Evolutionary conservation across 1,140 invertebrate species (phyloP).

Genomic region (Diachasmimorpha longicaudata): DNA sequence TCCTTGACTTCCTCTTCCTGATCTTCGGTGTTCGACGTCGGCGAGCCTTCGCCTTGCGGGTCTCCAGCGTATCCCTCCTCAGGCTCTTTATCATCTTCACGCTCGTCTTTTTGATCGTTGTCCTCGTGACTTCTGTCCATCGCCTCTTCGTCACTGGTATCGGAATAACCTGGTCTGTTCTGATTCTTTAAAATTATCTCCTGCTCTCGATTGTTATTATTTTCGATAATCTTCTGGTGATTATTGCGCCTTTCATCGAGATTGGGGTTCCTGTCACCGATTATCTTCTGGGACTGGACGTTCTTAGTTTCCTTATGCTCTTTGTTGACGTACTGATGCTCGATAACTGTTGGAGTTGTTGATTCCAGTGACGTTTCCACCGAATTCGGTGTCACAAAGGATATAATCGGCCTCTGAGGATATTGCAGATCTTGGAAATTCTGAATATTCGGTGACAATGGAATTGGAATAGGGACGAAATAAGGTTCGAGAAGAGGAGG

Average conservation of each 20-base stretch:
- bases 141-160: neutral
- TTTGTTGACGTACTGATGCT: neutral
- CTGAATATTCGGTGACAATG: conserved; percentile 38
- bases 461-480: conserved; percentile 42
- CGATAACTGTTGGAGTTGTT: neutral
- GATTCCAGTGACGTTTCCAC: neutral
- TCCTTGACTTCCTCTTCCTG: neutral
- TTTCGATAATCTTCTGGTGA: neutral
- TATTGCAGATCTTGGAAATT: conserved; percentile 31
- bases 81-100: conserved; percentile 26
- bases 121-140: neutral
- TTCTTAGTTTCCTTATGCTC: conserved; percentile 11
- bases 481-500: conserved; percentile 32
- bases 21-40: neutral
- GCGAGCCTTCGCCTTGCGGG: conserved; percentile 2
- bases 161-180: neutral
- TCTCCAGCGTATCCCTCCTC: conserved; percentile 21
- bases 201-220: neutral
- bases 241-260: neutral
- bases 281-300: neutral
- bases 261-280: conserved; percentile 7
- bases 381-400: neutral
- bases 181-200: conserved; percentile 8
- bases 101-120: conserved; percentile 17
- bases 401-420: conserved; percentile 12